These are phyloP conservation scores for Muricea muricata DNA, from an alignment of 92 coral and sea anemone species.

Conservation along the genomic window DNA sequence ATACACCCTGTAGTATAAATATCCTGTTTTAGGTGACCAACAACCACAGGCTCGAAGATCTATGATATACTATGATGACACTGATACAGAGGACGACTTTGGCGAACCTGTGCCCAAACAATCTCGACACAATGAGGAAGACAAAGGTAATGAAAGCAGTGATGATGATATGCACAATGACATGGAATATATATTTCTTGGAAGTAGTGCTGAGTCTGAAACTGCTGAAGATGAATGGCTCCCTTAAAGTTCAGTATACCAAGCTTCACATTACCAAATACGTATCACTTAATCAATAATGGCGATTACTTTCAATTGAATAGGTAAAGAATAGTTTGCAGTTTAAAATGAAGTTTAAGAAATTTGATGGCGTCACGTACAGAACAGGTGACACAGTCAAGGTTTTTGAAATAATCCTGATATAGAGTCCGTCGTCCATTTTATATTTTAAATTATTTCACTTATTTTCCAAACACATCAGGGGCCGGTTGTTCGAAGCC, in stretches of 20 bases:
- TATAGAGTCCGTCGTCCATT: no score
- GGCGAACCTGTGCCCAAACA: neutral
- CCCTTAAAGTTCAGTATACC: neutral
- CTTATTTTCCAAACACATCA: no score
- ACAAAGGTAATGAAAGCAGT: neutral
- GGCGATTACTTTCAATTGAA: no score
- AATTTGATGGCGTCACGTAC: no score
- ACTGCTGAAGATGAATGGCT: neutral
- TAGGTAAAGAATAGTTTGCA: no score
- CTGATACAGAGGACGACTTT: neutral
- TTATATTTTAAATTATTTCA: no score
- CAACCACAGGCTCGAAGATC: neutral
- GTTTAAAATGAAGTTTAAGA: no score
- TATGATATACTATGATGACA: neutral
- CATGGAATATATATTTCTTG: neutral
- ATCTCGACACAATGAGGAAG: neutral
- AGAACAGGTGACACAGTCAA: no score
- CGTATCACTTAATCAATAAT: no score
- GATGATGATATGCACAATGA: neutral
- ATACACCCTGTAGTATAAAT: no score
- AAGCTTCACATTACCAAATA: neutral
- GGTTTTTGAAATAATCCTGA: no score
- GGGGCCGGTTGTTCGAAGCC: no score
- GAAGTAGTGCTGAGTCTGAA: neutral
- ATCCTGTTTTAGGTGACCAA: neutral